Percentiles rank a stretch among this genome's conserved stretches.
Evolutionary conservation across 2,113 vertebrate genomes (phyloP).

Genomic region (Ploceus nigricollis): DNA sequence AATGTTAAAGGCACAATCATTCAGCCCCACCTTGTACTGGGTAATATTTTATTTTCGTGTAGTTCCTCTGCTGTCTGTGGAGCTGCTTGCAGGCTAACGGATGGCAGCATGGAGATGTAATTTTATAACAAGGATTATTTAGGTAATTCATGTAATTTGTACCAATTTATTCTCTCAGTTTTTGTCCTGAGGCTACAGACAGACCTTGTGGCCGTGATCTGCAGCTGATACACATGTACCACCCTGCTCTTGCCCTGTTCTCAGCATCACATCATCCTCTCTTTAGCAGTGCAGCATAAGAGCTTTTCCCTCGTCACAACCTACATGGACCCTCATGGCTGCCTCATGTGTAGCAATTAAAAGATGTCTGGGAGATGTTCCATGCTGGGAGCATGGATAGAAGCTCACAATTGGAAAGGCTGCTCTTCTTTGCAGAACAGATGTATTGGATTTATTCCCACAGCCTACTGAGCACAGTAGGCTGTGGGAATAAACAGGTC

Average conservation of each 20-base stretch:
- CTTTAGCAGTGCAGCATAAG: not conserved
- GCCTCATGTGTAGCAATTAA: not conserved
- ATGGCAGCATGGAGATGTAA: not conserved
- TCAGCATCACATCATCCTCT: not conserved
- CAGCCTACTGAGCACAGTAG: not conserved
- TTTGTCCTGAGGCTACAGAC: conserved; percentile 1
- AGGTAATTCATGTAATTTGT: conserved; percentile 9
- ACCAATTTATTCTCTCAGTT: not conserved
- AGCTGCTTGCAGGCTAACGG: not conserved
- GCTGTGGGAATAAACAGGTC: not conserved
- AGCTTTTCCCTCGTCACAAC: not conserved
- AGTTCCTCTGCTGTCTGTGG: not conserved
- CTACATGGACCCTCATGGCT: not conserved
- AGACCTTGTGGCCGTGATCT: not conserved
- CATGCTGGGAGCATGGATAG: not conserved
- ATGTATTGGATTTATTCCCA: not conserved
- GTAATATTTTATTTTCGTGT: not conserved
- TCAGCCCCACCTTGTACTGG: not conserved
- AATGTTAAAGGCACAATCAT: not conserved
- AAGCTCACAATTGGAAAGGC: not conserved
- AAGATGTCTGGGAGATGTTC: not conserved
- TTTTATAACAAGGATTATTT: not conserved
- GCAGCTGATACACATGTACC: not conserved
- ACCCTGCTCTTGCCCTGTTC: not conserved
- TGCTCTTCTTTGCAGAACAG: not conserved